Percentiles rank a stretch among this genome's conserved stretches.
Conservation (phyloP, 2,888 invertebrate species). For the Choreutis nemorana region DNA sequence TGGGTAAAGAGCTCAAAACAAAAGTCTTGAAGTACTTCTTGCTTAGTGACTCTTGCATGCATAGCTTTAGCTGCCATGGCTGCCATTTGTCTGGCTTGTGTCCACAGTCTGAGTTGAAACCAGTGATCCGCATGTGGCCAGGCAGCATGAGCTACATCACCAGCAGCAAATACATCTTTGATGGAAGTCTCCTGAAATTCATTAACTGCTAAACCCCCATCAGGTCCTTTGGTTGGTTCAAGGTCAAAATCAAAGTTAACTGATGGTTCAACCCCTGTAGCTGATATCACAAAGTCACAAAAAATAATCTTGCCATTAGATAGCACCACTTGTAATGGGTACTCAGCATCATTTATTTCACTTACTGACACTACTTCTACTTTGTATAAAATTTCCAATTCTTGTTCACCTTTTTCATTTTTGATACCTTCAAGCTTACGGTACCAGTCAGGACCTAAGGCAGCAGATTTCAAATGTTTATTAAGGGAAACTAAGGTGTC, state of each 20-base stretch:
- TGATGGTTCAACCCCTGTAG: slow-evolving; percentile 89
- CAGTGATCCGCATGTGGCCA: slow-evolving; percentile 84
- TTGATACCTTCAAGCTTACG: slow-evolving; percentile 67
- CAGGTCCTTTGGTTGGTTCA: slow-evolving; percentile 61
- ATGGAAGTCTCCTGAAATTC: slow-evolving; percentile 85
- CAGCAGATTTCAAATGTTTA: slow-evolving; percentile 76
- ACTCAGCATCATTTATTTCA: slow-evolving; percentile 43
- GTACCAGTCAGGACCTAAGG: slow-evolving; percentile 98
- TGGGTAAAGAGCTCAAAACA: slow-evolving; percentile 98
- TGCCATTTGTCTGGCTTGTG: slow-evolving; percentile 98
- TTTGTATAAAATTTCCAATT: slow-evolving; percentile 69
- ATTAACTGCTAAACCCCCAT: slow-evolving; percentile 88
- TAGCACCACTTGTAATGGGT: slow-evolving; percentile 77
- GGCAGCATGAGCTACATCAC: slow-evolving; percentile 88
- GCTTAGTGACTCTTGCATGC: slow-evolving; percentile 68
- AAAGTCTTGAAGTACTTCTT: slow-evolving; percentile 84
- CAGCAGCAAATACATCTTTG: slow-evolving; percentile 88
- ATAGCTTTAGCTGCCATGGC: slow-evolving; percentile 92
- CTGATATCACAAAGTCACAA: slow-evolving; percentile 94
- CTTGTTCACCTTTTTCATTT: slow-evolving; percentile 54
- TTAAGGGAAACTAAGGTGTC: slow-evolving; percentile 37
- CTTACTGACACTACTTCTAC: slow-evolving; percentile 58
- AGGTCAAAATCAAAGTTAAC: slow-evolving; percentile 64
- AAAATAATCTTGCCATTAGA: slow-evolving; percentile 75
- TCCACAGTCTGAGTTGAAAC: slow-evolving; percentile 97